Base-by-base conservation (phyloP, 2,888 invertebrate genomes). In the Drosophila gaucha region DNA sequence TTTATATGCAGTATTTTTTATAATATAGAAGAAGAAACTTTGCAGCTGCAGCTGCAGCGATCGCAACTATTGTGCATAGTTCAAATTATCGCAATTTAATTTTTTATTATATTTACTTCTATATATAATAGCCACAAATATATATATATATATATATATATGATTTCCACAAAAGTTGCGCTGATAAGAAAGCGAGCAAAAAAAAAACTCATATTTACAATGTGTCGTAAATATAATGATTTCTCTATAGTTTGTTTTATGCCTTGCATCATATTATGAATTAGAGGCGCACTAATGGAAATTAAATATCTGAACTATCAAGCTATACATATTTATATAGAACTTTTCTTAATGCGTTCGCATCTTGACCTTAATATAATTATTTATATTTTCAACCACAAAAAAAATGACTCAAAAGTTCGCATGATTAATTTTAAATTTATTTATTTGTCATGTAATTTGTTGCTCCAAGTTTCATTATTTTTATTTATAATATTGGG, bases 81-180 rank as follows among this genome's bases (percentile, higher is more conserved):
- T 73, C 69, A 72, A 80, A 82, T 85, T 80, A 80, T 80, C 80
- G 67, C 80, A 80, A 74, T 76, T 74, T 36, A 60, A 64, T 80
- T 64, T 22, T 59, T 59, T 62, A 58, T 58, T 74, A 39, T 56
- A 49, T 39, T 33, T 54, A 35, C 18, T n/a, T 64, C 35, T 59
- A 22, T 30, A 46, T 18, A 52, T 8, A 49, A 31, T 20, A 22
- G 18, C 12, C 43, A 28, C n/a, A 4, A 31, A 31, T 10, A 36
- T 65, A 38, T 36, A 9, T 55, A 44, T 39, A 49, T 39, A 20
- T 30, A 16, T 10, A 39, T 12, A 39, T 4, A 36, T 10, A 38
- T 50, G 69, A 62, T 73, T 75, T 80, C 30, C 60, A 68, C 74
- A 49, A 83, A 74, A 80, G 52, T 74, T 59, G 18, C 14, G 49